Percentiles rank a stretch among this genome's conserved stretches.
phyloP scores from a whole-genome alignment of 1,140 invertebrate species.

The Drosophila orena region DNA sequence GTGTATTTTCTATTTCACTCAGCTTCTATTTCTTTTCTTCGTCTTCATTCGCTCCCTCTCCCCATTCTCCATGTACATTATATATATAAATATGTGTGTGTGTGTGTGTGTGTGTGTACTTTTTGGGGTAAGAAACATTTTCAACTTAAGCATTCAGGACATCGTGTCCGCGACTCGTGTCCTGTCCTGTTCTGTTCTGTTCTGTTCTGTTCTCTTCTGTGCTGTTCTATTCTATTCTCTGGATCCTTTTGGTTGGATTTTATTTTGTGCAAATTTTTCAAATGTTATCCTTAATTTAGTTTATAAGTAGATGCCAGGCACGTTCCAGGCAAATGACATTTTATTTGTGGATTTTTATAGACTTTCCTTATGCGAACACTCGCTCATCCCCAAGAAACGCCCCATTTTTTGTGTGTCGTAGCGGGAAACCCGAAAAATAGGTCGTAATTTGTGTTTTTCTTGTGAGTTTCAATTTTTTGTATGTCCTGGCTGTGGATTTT shows the following conservation, averaged over 20 bases:
- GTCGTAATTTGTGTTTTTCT: slow-evolving; percentile 76
- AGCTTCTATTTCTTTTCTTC: slow-evolving; percentile 29
- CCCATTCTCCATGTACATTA: neutral
- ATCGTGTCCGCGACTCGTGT: slow-evolving; percentile 70
- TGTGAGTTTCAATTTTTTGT: slow-evolving; percentile 36
- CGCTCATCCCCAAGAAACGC: slow-evolving; percentile 3
- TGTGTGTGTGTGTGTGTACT: neutral
- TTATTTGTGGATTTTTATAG: slow-evolving; percentile 84
- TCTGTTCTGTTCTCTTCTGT: slow-evolving; percentile 19
- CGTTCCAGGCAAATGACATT: slow-evolving; percentile 81
- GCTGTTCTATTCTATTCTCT: slow-evolving; percentile 7
- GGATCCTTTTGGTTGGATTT: slow-evolving; percentile 62
- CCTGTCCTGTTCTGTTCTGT: slow-evolving; percentile 4
- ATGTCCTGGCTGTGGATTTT: slow-evolving; percentile 14
- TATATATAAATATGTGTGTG: slow-evolving; percentile 2
- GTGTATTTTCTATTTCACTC: slow-evolving; percentile 71
- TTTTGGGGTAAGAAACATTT: slow-evolving; percentile 49
- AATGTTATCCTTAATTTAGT: slow-evolving; percentile 84
- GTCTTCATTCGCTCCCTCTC: neutral
- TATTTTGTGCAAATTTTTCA: slow-evolving; percentile 84
- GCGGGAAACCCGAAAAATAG: slow-evolving; percentile 62
- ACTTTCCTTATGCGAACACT: slow-evolving; percentile 56
- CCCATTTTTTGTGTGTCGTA: slow-evolving; percentile 9
- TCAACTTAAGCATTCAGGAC: slow-evolving; percentile 80
- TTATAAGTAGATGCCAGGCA: slow-evolving; percentile 82